Percentiles rank a stretch among this genome's conserved stretches.
These are phyloP conservation scores for Calameuta pallipes DNA, from an alignment of 2,888 invertebrate species.

Conservation along the genomic window DNA sequence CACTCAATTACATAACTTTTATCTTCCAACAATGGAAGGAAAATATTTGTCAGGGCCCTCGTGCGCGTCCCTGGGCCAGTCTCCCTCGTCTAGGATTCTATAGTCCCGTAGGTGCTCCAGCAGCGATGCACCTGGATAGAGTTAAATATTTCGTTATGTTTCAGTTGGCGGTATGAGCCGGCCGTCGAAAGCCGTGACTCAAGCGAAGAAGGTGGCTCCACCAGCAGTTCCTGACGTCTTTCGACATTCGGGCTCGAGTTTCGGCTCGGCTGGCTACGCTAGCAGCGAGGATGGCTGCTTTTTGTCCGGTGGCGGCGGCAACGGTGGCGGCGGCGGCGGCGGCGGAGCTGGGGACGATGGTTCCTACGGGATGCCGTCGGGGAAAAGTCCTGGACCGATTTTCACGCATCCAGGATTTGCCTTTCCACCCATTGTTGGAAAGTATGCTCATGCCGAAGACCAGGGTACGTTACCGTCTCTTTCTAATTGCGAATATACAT, in stretches of 20 bases:
- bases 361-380: constrained; percentile 71
- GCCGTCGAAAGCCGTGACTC: constrained; percentile 83
- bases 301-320: constrained; percentile 59
- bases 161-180: constrained; percentile 93
- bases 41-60: no score
- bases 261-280: constrained; percentile 82
- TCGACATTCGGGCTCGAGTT: constrained; percentile 84
- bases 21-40: no score
- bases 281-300: constrained; percentile 81
- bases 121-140: no score
- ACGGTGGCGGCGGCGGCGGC: constrained; percentile 38
- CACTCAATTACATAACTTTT: no score
- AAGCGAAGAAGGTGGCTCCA: constrained; percentile 91
- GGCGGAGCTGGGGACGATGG: constrained; percentile 53
- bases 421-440: constrained; percentile 73
- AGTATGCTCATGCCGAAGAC: constrained; percentile 69
- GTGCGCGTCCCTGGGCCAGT: no score
- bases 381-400: constrained; percentile 75
- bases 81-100: no score
- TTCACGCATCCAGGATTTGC: constrained; percentile 78
- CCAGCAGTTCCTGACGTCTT: constrained; percentile 86
- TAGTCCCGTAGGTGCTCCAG: no score
- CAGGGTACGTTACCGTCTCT: constrained; percentile 55
- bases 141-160: background rate
- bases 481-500: background rate